These are phyloP conservation scores for Ictalurus furcatus DNA, from an alignment of 2,113 vertebrate genomes.

Conservation along the genomic window DNA sequence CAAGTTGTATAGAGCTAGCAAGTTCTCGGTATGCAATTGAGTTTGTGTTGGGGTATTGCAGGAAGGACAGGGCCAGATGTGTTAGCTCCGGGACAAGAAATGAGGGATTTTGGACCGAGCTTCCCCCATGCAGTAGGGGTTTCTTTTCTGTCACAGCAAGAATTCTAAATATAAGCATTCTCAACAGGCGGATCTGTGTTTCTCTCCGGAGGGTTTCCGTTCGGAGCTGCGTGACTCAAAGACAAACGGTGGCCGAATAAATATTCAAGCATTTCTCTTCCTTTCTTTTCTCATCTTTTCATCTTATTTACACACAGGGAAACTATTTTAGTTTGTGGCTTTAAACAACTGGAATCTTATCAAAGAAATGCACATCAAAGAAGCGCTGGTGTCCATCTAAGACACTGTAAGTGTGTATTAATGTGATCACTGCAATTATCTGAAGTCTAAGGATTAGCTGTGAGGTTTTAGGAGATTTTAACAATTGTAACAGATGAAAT, in stretches of 20 bases:
- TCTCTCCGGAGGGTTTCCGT: constrained; percentile 41
- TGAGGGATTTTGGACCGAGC: constrained; percentile 26
- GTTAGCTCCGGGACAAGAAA: constrained; percentile 29
- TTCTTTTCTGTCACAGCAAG: constrained; percentile 45
- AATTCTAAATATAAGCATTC: constrained; percentile 56
- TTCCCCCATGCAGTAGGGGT: constrained; percentile 45
- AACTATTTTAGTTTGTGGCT: constrained; percentile 13
- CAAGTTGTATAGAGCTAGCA: too few species aligned
- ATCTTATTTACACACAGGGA: constrained; percentile 41
- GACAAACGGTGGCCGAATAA: constrained; percentile 55
- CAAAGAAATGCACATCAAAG: constrained; percentile 36
- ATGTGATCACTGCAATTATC: neutral
- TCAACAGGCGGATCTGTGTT: constrained; percentile 42
- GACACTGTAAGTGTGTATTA: neutral
- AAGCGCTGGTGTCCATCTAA: neutral
- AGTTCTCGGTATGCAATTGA: neutral
- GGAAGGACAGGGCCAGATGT: constrained; percentile 24
- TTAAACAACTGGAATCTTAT: constrained; percentile 24
- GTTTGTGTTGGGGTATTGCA: neutral
- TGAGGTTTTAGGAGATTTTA: neutral
- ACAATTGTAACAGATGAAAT: neutral
- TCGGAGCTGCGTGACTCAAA: constrained; percentile 45
- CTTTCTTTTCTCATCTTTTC: constrained; percentile 40
- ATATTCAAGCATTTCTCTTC: constrained; percentile 55
- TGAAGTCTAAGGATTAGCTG: neutral